phyloP scores from a whole-genome alignment of 1,140 invertebrate genomes.

The Cecropterus lyciades region DNA sequence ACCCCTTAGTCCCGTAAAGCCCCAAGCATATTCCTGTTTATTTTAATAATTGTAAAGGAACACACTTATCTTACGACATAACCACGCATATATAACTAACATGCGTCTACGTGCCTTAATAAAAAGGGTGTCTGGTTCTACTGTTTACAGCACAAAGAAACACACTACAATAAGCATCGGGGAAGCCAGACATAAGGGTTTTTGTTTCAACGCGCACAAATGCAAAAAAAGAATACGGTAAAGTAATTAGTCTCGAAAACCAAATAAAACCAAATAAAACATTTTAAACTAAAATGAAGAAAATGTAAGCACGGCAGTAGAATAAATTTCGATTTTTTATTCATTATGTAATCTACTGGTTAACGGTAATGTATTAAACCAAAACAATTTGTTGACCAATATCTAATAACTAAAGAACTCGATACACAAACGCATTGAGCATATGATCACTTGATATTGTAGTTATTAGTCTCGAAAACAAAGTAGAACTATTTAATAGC shows the following conservation, averaged over 20 bases:
- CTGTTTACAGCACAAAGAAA: constrained; percentile 19
- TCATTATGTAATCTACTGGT: no score
- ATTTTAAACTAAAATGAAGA: no score
- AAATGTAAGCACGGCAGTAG: no score
- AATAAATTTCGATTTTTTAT: no score
- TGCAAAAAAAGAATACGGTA: constrained; percentile 9
- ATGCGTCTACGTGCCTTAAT: constrained; percentile 18
- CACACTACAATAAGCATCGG: constrained; percentile 25
- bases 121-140: constrained; percentile 26
- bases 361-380: no score
- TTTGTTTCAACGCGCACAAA: constrained; percentile 18
- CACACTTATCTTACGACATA: background rate
- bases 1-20: constrained; percentile 3
- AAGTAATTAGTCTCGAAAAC: constrained; percentile 15
- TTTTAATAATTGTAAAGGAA: constrained; percentile 10
- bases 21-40: background rate
- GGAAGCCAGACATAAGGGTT: constrained; percentile 14
- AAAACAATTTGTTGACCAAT: no score
- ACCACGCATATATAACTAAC: background rate
- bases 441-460: no score
- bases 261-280: background rate
- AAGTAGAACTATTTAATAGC: no score
- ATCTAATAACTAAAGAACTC: no score
- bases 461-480: no score
- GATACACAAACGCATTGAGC: no score